Percentiles rank a stretch among this genome's conserved stretches.
phyloP scores from a whole-genome alignment of 1,140 invertebrate genomes.

The Copidosoma floridanum region DNA sequence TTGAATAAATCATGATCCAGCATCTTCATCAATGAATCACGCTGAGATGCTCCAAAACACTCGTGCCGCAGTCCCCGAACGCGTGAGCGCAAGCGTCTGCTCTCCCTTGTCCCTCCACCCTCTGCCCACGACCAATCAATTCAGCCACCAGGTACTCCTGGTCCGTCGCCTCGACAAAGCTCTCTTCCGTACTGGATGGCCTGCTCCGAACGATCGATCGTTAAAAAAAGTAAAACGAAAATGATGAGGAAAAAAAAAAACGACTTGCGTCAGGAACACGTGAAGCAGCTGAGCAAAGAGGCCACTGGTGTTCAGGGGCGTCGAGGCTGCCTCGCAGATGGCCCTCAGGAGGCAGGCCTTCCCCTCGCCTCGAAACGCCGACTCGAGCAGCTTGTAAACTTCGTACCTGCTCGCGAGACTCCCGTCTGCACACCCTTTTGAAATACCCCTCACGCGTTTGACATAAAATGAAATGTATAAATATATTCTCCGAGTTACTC shows the following conservation, averaged over 20 bases:
- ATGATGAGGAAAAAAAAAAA: no score
- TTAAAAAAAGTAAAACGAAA: no score
- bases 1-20: no score
- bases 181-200: slow-evolving; percentile 66
- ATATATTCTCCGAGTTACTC: neutral
- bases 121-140: slow-evolving; percentile 52
- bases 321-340: slow-evolving; percentile 71
- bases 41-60: slow-evolving; percentile 63
- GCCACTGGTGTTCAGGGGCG: slow-evolving; percentile 65
- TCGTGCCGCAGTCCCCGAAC: slow-evolving; percentile 61
- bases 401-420: slow-evolving; percentile 56
- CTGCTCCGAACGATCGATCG: no score
- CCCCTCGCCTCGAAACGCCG: slow-evolving; percentile 54
- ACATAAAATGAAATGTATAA: no score
- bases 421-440: neutral
- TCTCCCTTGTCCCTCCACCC: no score
- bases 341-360: slow-evolving; percentile 69
- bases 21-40: no score
- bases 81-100: neutral
- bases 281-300: slow-evolving; percentile 70
- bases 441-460: no score
- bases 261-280: slow-evolving; percentile 63
- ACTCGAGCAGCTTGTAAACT: slow-evolving; percentile 62
- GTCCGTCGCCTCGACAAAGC: slow-evolving; percentile 58
- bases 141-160: slow-evolving; percentile 74